A percentile compares a stretch with the other conserved stretches of the same genome.
Conservation (phyloP, 2,888 invertebrate genomes). For the Drosophila vallismaia region DNA sequence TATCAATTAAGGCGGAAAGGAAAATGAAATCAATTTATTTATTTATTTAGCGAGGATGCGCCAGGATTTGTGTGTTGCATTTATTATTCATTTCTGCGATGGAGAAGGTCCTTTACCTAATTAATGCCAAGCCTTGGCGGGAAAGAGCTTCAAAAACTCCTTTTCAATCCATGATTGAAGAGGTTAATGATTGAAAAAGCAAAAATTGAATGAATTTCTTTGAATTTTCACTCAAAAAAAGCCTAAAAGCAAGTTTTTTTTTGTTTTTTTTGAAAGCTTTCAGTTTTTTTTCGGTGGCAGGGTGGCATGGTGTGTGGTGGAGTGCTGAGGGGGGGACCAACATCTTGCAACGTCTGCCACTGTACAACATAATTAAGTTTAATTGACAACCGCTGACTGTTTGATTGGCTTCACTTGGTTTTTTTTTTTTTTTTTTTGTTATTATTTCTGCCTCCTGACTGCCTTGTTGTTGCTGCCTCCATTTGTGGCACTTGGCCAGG, state of each 20-base stretch:
- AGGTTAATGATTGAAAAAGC: no score
- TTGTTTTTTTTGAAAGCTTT: not conserved
- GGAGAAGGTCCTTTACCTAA: constrained; percentile 10
- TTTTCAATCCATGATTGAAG: not conserved
- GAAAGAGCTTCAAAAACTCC: not conserved
- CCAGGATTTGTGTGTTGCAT: constrained; percentile 45
- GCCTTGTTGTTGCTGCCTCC: not conserved
- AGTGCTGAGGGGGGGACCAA: constrained; percentile 12
- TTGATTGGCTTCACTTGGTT: constrained; percentile 63
- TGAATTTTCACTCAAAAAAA: not conserved
- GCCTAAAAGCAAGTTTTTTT: not conserved
- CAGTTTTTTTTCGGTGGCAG: no score
- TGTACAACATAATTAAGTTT: constrained; percentile 76
- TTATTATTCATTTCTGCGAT: constrained; percentile 35
- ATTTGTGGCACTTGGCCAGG: constrained; percentile 29
- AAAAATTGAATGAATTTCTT: no score
- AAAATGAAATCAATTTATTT: constrained; percentile 57
- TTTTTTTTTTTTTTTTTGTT: constrained; percentile 2
- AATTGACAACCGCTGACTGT: constrained; percentile 77
- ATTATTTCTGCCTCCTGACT: constrained; percentile 3
- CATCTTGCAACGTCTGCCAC: constrained; percentile 58
- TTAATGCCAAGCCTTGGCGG: constrained; percentile 28
- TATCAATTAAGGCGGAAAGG: constrained; percentile 53
- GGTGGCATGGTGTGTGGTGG: not conserved
- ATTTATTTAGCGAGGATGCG: constrained; percentile 53